These are phyloP conservation scores for Volucella zonaria DNA, from an alignment of 2,888 invertebrate species.

Conservation along the genomic window DNA sequence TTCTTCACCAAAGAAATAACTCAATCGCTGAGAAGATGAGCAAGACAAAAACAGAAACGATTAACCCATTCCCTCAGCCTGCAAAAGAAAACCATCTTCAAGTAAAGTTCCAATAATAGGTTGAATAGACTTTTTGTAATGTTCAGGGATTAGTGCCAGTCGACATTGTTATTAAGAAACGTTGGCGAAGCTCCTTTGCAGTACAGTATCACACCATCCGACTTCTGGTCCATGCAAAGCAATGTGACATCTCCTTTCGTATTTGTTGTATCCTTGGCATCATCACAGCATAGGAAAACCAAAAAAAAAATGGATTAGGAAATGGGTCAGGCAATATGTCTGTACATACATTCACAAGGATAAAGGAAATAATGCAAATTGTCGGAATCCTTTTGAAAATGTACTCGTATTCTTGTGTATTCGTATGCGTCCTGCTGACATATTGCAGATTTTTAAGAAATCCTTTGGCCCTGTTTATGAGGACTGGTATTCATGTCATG, in stretches of 20 bases:
- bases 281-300: background rate
- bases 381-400: constrained; percentile 2
- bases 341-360: background rate
- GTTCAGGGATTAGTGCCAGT: constrained; percentile 48
- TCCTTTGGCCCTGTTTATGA: background rate
- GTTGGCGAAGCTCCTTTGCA: background rate
- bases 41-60: constrained; percentile 13
- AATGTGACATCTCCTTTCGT: constrained; percentile 14
- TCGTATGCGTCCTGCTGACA: constrained; percentile 9
- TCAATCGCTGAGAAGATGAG: background rate
- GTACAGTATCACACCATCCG: background rate
- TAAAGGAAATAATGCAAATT: constrained; percentile 39
- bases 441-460: constrained; percentile 13
- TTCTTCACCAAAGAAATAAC: background rate
- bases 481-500: background rate
- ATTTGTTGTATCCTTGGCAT: constrained; percentile 6
- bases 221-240: background rate
- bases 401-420: background rate
- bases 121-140: constrained; percentile 39
- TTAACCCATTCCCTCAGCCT: constrained; percentile 25
- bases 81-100: constrained; percentile 19
- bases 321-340: constrained; percentile 15
- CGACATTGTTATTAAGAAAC: constrained; percentile 32
- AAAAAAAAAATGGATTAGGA: constrained; percentile 9
- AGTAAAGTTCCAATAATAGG: constrained; percentile 45